phyloP scores from a whole-genome alignment of 2,888 invertebrate species.

The Sinelater perroti region DNA sequence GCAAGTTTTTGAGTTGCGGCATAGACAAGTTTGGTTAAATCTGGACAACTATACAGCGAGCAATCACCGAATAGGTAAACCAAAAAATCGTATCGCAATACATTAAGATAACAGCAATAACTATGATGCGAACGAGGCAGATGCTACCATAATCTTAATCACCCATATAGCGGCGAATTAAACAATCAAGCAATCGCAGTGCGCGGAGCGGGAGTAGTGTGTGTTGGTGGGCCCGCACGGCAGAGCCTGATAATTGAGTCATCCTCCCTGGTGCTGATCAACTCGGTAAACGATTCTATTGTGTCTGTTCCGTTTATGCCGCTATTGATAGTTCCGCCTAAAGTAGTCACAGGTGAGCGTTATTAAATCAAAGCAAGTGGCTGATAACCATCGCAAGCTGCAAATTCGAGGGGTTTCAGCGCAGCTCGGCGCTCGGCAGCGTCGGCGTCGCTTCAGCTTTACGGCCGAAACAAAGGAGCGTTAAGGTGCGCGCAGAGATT shows the following conservation, averaged over 20 bases:
- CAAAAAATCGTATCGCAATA: too few species aligned
- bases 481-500: slow-evolving; percentile 4
- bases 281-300: slow-evolving; percentile 10
- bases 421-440: not conserved
- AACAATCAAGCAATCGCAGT: too few species aligned
- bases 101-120: too few species aligned
- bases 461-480: slow-evolving; percentile 7
- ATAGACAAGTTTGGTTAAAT: too few species aligned
- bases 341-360: slow-evolving; percentile 15
- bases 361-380: slow-evolving; percentile 14
- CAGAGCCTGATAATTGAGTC: slow-evolving; percentile 10
- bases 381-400: not conserved
- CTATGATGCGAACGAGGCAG: too few species aligned
- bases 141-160: too few species aligned
- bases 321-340: slow-evolving; percentile 15
- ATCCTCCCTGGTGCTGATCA: slow-evolving; percentile 8
- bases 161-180: too few species aligned
- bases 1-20: too few species aligned
- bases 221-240: not conserved
- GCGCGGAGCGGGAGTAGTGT: too few species aligned
- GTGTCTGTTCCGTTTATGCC: slow-evolving; percentile 16
- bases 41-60: too few species aligned
- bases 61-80: too few species aligned
- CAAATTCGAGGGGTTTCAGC: not conserved
- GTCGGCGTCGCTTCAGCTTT: not conserved